These are phyloP conservation scores for Zeugodacus cucurbitae DNA, from an alignment of 1,140 invertebrate genomes.

Conservation along the genomic window DNA sequence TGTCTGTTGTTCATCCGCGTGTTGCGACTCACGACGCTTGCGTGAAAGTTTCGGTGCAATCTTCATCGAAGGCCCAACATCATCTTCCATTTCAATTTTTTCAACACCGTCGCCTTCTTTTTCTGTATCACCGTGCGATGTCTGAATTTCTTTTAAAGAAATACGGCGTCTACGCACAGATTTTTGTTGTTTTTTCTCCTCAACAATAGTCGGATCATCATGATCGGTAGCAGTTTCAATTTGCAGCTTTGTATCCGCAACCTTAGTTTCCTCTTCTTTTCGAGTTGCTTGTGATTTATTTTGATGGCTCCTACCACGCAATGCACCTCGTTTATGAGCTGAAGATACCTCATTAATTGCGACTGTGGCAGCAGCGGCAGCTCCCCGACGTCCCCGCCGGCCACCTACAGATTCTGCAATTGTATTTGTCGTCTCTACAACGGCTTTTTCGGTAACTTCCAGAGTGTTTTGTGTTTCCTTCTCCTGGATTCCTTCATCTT, in stretches of 20 bases:
- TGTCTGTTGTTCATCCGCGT: neutral
- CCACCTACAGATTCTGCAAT: neutral
- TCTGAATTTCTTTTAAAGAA: neutral
- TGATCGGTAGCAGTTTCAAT: neutral
- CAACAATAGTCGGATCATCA: neutral
- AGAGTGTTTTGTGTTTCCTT: neutral
- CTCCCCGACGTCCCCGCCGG: neutral
- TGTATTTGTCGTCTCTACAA: neutral
- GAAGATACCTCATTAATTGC: conserved; percentile 15
- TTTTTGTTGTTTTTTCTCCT: neutral
- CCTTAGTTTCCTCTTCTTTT: neutral
- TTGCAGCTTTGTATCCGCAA: neutral
- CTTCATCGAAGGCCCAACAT: neutral
- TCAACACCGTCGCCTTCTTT: neutral
- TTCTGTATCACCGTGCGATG: neutral
- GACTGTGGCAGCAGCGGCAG: neutral
- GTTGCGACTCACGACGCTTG: neutral
- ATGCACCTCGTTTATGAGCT: neutral
- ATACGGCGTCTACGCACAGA: neutral
- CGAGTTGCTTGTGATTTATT: neutral
- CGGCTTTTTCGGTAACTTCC: neutral
- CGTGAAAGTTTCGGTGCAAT: neutral
- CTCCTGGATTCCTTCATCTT: neutral
- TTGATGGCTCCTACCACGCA: neutral
- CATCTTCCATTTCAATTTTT: neutral